A percentile compares a stretch with the other conserved stretches of the same genome.
Evolutionary conservation across 2,888 invertebrate species (phyloP).

Genomic region (Ligdia adustata): DNA sequence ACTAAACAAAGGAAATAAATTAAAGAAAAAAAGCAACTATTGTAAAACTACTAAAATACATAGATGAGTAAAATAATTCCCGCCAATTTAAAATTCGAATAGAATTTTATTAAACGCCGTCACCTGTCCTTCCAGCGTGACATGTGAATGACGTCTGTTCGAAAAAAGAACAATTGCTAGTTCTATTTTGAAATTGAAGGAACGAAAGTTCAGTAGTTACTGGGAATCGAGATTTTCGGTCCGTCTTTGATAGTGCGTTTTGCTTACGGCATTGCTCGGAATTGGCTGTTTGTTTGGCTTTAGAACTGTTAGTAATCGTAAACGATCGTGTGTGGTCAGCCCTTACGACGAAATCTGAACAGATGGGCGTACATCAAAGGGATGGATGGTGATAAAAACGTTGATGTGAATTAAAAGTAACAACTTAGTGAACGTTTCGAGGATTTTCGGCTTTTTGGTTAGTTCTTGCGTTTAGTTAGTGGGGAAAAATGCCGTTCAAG

Average conservation of each 20-base stretch:
- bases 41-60: too few species aligned
- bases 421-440: constrained; percentile 60
- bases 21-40: not conserved
- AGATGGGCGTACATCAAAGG: constrained; percentile 82
- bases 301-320: constrained; percentile 80
- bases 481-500: constrained; percentile 5
- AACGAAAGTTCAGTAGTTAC: constrained; percentile 48
- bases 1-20: not conserved
- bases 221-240: constrained; percentile 69
- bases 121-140: constrained; percentile 12
- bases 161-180: constrained; percentile 40
- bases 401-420: constrained; percentile 78
- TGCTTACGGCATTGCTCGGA: constrained; percentile 69
- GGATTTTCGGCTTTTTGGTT: constrained; percentile 28
- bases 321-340: constrained; percentile 82
- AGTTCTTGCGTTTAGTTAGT: constrained; percentile 6
- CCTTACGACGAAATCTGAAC: constrained; percentile 82
- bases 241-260: constrained; percentile 74
- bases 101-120: constrained; percentile 10
- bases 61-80: constrained; percentile 8
- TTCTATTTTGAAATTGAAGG: constrained; percentile 47
- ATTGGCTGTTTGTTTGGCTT: constrained; percentile 80
- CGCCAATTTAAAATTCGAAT: constrained; percentile 19
- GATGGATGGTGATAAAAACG: constrained; percentile 72
- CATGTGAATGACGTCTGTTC: constrained; percentile 27